Evolutionary conservation across 2,113 vertebrate genomes (phyloP).

Genomic region (Lamprologus lemairii): DNA sequence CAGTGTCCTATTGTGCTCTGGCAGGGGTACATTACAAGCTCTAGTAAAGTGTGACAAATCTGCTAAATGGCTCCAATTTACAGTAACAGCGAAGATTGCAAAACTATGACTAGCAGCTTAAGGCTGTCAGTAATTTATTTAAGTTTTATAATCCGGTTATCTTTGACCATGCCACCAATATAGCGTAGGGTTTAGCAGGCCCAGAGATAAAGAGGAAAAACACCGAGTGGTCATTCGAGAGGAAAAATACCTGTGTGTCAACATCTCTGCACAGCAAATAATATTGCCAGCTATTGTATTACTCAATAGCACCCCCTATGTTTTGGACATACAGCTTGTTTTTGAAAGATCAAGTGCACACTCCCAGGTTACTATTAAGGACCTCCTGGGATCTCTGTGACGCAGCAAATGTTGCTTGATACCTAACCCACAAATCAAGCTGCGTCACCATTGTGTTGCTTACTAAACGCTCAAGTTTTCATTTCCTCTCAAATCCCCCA

Average conservation of each 20-base stretch:
- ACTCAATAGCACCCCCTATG: constrained; percentile 48
- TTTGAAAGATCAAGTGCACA: constrained; percentile 68
- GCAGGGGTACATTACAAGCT: constrained; percentile 4
- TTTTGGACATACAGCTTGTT: constrained; percentile 30
- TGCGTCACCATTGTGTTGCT: constrained; percentile 26
- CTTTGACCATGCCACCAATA: background rate
- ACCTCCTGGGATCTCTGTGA: constrained; percentile 36
- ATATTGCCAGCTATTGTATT: background rate
- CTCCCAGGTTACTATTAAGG: constrained; percentile 39
- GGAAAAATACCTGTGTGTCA: constrained; percentile 7
- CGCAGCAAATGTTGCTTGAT: constrained; percentile 44
- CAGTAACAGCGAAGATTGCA: background rate
- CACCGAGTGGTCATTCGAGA: background rate
- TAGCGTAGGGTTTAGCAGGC: background rate
- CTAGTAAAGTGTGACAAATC: background rate
- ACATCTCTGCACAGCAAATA: constrained; percentile 9
- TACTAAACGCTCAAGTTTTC: background rate
- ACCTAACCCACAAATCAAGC: constrained; percentile 16
- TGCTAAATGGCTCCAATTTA: background rate
- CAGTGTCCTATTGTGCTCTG: background rate
- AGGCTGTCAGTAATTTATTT: background rate
- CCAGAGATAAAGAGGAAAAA: background rate
- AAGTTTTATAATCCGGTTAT: background rate
- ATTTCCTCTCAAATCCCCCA: background rate
- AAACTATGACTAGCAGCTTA: background rate